Percentiles rank a stretch among this genome's conserved stretches.
phyloP scores from a whole-genome alignment of 2,113 vertebrate species.

The Tringa solitaria region DNA sequence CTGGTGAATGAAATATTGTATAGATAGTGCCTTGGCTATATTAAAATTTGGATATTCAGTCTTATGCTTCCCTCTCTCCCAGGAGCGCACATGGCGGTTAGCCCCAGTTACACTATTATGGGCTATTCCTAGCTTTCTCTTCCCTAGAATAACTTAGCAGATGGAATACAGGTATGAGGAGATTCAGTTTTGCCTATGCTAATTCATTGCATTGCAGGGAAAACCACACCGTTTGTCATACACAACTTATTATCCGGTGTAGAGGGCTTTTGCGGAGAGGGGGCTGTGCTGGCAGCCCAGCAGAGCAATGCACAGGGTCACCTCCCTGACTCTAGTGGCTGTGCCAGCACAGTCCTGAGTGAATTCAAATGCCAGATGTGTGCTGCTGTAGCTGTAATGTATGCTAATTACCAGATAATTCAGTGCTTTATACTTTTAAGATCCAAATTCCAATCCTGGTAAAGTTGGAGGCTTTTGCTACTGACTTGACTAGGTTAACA shows the following conservation, averaged over 20 bases:
- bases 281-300: fast-evolving
- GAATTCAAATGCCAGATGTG: background rate
- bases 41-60: background rate
- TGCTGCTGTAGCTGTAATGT: background rate
- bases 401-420: background rate
- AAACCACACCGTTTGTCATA: background rate
- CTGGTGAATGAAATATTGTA: background rate
- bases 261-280: background rate
- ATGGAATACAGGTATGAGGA: background rate
- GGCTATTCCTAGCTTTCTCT: background rate
- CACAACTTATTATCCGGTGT: background rate
- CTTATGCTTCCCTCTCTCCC: background rate
- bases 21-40: background rate
- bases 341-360: background rate
- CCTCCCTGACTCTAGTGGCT: background rate
- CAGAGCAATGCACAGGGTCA: background rate
- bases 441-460: background rate
- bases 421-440: background rate
- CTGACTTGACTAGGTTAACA: background rate
- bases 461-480: background rate
- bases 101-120: background rate
- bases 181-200: background rate
- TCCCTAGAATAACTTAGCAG: background rate
- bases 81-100: background rate
- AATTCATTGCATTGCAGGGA: background rate